Percentiles rank a stretch among this genome's conserved stretches.
Evolutionary conservation across 2,888 invertebrate genomes (phyloP).

Genomic region (Machimus rusticus): DNA sequence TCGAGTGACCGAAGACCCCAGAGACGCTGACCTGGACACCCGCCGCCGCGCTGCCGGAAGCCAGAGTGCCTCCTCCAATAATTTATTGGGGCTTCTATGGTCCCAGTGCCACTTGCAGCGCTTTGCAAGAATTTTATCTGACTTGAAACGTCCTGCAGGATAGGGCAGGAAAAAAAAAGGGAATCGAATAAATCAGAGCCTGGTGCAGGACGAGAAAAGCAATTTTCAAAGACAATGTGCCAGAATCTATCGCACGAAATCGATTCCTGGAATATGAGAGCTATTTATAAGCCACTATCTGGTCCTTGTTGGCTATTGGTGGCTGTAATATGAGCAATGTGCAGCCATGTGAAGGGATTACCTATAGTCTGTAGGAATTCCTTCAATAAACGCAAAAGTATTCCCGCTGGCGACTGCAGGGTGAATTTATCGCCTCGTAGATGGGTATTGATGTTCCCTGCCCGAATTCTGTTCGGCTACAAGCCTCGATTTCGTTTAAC

Average conservation of each 20-base stretch:
- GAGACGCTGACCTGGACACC: background rate
- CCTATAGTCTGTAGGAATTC: background rate
- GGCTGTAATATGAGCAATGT: constrained; percentile 44
- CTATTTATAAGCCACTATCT: constrained; percentile 42
- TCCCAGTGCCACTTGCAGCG: constrained; percentile 16
- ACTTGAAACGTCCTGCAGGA: background rate
- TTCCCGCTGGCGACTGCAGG: background rate
- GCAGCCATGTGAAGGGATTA: constrained; percentile 45
- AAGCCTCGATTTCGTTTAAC: background rate
- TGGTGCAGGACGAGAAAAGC: constrained; percentile 26
- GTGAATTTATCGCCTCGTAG: constrained; percentile 4
- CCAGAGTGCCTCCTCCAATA: background rate
- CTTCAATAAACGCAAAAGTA: constrained; percentile 13
- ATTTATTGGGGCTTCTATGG: background rate
- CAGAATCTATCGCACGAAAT: constrained; percentile 40
- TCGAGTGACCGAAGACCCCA: background rate
- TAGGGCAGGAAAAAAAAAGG: background rate
- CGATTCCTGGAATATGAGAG: constrained; percentile 41
- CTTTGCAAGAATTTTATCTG: constrained; percentile 32
- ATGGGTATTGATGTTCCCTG: constrained; percentile 5
- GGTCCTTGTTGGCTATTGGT: background rate
- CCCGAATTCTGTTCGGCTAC: background rate
- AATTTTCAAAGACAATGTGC: constrained; percentile 46
- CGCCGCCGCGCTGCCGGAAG: background rate
- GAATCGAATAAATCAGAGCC: constrained; percentile 19